Evolutionary conservation across 2,888 invertebrate genomes (phyloP), one percentile per base, ranked within the genome.

Genomic region (Nomada fabriciana): DNA sequence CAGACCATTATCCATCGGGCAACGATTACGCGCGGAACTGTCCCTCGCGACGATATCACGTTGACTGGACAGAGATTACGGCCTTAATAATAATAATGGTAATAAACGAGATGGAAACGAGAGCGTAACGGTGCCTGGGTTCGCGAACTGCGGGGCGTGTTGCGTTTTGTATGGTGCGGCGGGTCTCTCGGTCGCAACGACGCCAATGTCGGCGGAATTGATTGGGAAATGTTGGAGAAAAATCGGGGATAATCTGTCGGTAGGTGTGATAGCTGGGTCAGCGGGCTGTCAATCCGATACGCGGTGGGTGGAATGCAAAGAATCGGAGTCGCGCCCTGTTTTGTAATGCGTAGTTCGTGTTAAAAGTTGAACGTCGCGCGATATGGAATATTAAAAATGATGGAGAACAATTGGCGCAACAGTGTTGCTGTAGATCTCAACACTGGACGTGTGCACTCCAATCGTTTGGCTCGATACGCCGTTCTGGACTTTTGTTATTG

Each of bases 1-100:
- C 83, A 80, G 88, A 77, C 83, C 89, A 88, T 90, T 89, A 89
- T 90, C 83, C 86, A 82, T 79, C 71, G 86, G 36, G 36, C 36
- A 36, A 89, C 85, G 73, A 50, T 76, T 52, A 74, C 36, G 52
- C 74, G 60, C 42, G 36, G 47, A 50, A 67, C 71, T 78, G 84
- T 80, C 83, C 70, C 74, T 69, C 60, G 20, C 15, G 70, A 74
- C 84, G 82, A 75, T 87, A 85, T 83, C 77, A 73, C 68, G 53
- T 75, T 59, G 70, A 64, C 72, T 50, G 42, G 43, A 11, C 69
- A 25, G 73, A 60, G 87, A 87, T 87, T 88, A 87, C 63, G 79
- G 61, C 43, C 43, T 80, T 76, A 83, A 83, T 85, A 85, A 83
- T 83, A 73, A 80, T 83, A 85, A 86, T 85, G 80, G 76, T 81